These are phyloP conservation scores for Astropecten irregularis DNA, from an alignment of 53 echinoderm and acorn worm species.

Conservation along the genomic window DNA sequence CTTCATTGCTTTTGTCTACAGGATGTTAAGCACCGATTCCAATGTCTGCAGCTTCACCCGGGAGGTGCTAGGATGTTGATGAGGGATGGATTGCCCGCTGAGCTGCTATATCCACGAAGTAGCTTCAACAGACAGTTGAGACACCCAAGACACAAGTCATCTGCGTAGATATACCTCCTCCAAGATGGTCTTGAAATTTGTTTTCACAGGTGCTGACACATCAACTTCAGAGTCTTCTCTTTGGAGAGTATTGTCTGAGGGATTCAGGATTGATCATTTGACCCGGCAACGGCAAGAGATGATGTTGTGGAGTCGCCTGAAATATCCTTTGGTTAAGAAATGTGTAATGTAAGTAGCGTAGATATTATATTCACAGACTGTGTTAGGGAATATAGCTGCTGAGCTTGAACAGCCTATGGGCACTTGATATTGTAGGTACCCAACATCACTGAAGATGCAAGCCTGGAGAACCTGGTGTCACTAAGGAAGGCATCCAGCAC, in stretches of 20 bases:
- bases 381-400: no score
- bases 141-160: slow-evolving; percentile 30
- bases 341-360: no score
- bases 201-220: slow-evolving; percentile 77
- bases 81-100: slow-evolving; percentile 73
- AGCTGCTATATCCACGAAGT: slow-evolving; percentile 68
- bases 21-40: background rate
- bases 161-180: slow-evolving; percentile 69
- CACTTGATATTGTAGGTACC: no score
- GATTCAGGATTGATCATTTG: no score
- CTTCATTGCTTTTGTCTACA: background rate
- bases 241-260: no score
- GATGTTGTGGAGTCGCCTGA: no score
- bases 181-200: slow-evolving; percentile 63
- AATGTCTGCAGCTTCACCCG: slow-evolving; percentile 50
- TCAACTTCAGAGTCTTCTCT: no score
- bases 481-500: slow-evolving; percentile 58
- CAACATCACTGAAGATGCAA: slow-evolving; percentile 15
- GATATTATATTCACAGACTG: no score
- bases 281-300: no score
- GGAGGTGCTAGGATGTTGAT: slow-evolving; percentile 73
- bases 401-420: no score
- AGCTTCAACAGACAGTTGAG: background rate
- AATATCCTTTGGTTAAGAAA: no score
- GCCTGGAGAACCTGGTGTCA: slow-evolving; percentile 43